Evolutionary conservation across 2,888 invertebrate species (phyloP).

Genomic region (Stegana nigrithorax): DNA sequence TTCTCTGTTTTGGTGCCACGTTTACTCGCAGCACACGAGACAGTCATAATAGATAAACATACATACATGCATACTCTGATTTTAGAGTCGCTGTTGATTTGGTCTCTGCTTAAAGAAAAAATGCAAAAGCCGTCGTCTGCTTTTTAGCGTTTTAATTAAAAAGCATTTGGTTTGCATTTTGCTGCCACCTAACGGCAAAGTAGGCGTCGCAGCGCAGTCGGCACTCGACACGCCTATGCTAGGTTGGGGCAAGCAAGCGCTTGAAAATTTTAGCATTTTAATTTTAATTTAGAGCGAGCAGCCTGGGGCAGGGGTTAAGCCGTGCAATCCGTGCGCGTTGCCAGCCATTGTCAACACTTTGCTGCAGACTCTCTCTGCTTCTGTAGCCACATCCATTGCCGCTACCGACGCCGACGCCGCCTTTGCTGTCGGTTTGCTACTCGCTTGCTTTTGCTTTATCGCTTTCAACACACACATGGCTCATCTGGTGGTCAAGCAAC

Average conservation of each 20-base stretch:
- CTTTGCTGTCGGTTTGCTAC: not conserved
- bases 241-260: constrained; percentile 35
- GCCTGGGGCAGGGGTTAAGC: constrained; percentile 30
- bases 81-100: too few species aligned
- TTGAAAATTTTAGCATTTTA: constrained; percentile 62
- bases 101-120: constrained; percentile 1
- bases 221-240: constrained; percentile 30
- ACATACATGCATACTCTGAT: too few species aligned
- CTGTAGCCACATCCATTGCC: too few species aligned
- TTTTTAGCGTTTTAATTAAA: constrained; percentile 49
- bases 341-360: constrained; percentile 23
- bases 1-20: too few species aligned
- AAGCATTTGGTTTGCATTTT: constrained; percentile 58
- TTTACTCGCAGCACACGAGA: too few species aligned
- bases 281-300: constrained; percentile 58
- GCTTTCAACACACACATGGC: constrained; percentile 11
- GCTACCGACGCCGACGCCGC: too few species aligned
- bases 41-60: too few species aligned
- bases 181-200: constrained; percentile 17
- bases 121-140: not conserved
- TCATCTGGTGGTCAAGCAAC: constrained; percentile 40
- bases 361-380: not conserved
- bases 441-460: constrained; percentile 1
- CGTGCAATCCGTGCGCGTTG: too few species aligned
- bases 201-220: not conserved